Conservation (phyloP, 1,140 invertebrate genomes). For the Drosophila watanabei region DNA sequence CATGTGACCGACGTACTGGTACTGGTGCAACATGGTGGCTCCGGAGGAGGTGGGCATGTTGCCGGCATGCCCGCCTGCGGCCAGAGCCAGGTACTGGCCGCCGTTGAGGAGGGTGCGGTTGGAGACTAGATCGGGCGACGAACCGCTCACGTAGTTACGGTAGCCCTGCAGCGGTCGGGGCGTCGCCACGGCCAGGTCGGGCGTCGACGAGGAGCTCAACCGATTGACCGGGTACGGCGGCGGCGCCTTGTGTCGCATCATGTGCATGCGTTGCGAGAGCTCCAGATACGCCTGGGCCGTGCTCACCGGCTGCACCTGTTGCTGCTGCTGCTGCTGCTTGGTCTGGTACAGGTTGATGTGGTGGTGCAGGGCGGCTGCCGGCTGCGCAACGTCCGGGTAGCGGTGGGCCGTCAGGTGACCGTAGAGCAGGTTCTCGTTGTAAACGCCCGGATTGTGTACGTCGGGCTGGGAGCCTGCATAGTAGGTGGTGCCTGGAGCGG, state of each 20-base stretch:
- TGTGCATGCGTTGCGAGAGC: slow-evolving; percentile 86
- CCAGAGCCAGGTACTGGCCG: slow-evolving; percentile 59
- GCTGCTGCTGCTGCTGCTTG: slow-evolving; percentile 65
- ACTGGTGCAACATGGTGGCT: slow-evolving; percentile 78
- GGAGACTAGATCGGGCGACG: slow-evolving; percentile 92
- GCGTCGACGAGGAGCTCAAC: slow-evolving; percentile 92
- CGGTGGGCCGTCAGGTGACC: slow-evolving; percentile 77
- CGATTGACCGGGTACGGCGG: slow-evolving; percentile 92
- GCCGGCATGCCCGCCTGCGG: slow-evolving; percentile 52
- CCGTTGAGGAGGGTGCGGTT: slow-evolving; percentile 87
- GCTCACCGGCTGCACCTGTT: slow-evolving; percentile 41
- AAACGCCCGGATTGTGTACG: slow-evolving; percentile 72
- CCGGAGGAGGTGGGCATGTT: slow-evolving; percentile 71
- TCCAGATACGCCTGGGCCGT: slow-evolving; percentile 72
- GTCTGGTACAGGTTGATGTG: slow-evolving; percentile 71
- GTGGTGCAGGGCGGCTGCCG: slow-evolving; percentile 85
- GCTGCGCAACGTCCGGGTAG: slow-evolving; percentile 88
- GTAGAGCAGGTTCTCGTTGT: slow-evolving; percentile 65
- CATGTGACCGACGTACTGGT: slow-evolving; percentile 84
- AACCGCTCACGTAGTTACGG: slow-evolving; percentile 89
- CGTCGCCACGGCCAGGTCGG: slow-evolving; percentile 91
- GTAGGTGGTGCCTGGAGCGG: slow-evolving; percentile 63
- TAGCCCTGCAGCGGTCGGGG: slow-evolving; percentile 86
- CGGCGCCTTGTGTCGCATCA: slow-evolving; percentile 92
- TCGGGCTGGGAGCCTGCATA: slow-evolving; percentile 83